These are phyloP conservation scores for Sardina pilchardus DNA, from an alignment of 2,113 vertebrate genomes.

Conservation along the genomic window DNA sequence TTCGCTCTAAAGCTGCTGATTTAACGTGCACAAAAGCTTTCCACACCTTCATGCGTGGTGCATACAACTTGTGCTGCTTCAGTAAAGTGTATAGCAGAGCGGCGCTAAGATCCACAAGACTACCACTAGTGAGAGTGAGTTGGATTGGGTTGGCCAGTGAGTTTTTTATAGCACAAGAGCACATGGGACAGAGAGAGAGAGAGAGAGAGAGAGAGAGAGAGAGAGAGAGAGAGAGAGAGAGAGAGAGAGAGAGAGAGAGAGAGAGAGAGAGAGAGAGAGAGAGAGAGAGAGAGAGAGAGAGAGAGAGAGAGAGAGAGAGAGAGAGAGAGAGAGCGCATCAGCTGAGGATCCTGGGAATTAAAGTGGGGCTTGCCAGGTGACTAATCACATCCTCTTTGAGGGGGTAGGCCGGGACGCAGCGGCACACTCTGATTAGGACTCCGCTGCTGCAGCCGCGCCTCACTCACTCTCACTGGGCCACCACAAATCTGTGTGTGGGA, in stretches of 20 bases:
- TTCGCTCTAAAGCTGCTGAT: too few relatives aligned
- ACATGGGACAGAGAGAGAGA: too few relatives aligned
- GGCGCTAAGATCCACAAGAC: background rate
- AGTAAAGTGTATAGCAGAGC: too few relatives aligned
- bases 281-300: too few relatives aligned
- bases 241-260: background rate
- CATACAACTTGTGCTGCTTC: background rate
- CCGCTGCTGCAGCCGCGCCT: too few relatives aligned
- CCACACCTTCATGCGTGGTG: background rate
- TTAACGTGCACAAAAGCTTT: too few relatives aligned
- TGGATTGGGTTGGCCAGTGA: background rate
- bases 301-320: too few relatives aligned
- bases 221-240: too few relatives aligned
- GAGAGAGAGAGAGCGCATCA: background rate
- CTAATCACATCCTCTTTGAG: background rate
- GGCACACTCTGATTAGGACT: background rate
- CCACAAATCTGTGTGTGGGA: background rate
- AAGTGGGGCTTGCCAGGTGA: background rate
- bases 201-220: too few relatives aligned
- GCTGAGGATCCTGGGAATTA: background rate
- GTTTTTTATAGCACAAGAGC: background rate
- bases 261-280: too few relatives aligned
- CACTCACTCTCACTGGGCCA: background rate
- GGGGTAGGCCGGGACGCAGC: background rate
- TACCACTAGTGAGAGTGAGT: background rate